Base-by-base conservation (phyloP, 2,797 vertebrate species). In the Melanotaenia trifasciata region DNA sequence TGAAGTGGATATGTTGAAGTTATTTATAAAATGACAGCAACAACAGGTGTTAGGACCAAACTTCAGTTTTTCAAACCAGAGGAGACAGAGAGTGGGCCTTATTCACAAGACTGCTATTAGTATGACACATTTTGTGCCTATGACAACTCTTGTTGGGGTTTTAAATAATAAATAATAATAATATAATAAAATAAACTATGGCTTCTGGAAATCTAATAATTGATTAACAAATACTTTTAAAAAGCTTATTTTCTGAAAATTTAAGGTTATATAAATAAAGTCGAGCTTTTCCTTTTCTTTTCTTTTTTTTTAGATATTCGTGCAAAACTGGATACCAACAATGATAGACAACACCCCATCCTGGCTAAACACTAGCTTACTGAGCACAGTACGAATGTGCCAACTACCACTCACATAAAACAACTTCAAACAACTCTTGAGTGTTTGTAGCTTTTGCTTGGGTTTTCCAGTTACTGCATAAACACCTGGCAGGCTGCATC, bases 101-200 rank as follows among this genome's bases (percentile, higher is more conserved):
- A 83, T 82, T 88, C 74, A 81, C 86, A 78, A 67, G 84, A 83
- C 78, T 87, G 75, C 87, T 87, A 93, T 90, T 90, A 88, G 83
- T 3, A 12, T 85, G 91, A 90, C 85, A 89, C 84, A 91, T 91
- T 90, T 90, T 89, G 89, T 83, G 70, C 88, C 87, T 6, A 74
- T 87, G 85, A 89, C 86, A 74, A 68, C 84, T 88, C 70, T 91
- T 92, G 92, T 89, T 92, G 85, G 53, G 82, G 80, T 77, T 91
- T n/a, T n/a, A n/a, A n/a, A n/a, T n/a, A n/a, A n/a, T 84, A 87
- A 82, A 83, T 79, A 68, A 74, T 58, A 38, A 45, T 83, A 76
- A 85, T 90, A 85, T 90, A 87, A n/a, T n/a, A n/a, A n/a, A n/a
- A n/a, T n/a, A n/a, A n/a, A n/a, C n/a, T 85, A 84, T 67, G 79